Percentiles rank a stretch among this genome's conserved stretches.
Conservation (phyloP, 2,888 invertebrate species). For the Pteria penguin region DNA sequence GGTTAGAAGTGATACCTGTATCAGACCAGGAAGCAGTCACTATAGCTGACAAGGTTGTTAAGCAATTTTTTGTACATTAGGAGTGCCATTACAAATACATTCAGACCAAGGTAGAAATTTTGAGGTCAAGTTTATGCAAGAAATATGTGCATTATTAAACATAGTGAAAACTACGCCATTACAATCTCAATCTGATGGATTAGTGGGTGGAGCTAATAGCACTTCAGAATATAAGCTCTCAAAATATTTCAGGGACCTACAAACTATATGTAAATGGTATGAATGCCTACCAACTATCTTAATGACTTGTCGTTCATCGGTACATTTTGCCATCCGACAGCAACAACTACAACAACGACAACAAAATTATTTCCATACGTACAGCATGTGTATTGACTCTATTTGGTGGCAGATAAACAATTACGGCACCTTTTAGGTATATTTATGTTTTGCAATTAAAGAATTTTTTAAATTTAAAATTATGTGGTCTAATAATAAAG, state of each 20-base stretch:
- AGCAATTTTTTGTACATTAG: constrained; percentile 41
- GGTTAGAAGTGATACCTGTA: constrained; percentile 30
- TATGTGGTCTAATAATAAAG: too few relatives aligned
- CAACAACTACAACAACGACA: too few relatives aligned
- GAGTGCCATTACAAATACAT: constrained; percentile 27
- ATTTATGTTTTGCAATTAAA: too few relatives aligned
- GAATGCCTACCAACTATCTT: too few relatives aligned
- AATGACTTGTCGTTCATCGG: too few relatives aligned
- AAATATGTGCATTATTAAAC: constrained; percentile 30
- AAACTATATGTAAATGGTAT: too few relatives aligned
- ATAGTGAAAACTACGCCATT: background rate
- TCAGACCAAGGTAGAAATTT: constrained; percentile 37
- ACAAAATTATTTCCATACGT: too few relatives aligned
- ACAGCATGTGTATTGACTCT: too few relatives aligned
- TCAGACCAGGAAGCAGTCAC: constrained; percentile 44
- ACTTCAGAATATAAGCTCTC: background rate
- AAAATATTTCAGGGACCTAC: background rate
- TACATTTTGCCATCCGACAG: too few relatives aligned
- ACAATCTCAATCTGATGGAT: background rate
- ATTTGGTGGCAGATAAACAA: too few relatives aligned
- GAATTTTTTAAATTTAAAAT: too few relatives aligned
- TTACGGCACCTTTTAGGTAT: too few relatives aligned
- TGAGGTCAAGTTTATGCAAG: constrained; percentile 42
- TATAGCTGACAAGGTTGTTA: constrained; percentile 46
- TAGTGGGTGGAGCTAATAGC: background rate